Evolutionary conservation across 2,113 vertebrate species (phyloP).

Genomic region (Diphyllodes magnificus): DNA sequence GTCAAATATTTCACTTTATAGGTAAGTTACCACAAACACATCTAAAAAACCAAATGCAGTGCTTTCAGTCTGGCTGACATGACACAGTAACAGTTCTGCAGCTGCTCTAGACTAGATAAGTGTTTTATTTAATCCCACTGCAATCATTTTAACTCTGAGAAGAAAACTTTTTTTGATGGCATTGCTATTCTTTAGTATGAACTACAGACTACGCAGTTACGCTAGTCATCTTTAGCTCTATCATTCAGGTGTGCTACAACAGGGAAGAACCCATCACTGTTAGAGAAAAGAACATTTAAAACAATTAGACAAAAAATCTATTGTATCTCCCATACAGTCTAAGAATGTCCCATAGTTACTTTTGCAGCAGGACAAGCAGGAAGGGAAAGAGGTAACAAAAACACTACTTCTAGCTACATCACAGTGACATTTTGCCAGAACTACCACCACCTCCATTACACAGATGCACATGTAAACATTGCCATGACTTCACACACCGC

Average conservation of each 20-base stretch:
- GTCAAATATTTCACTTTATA: neutral
- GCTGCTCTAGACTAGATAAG: neutral
- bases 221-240: neutral
- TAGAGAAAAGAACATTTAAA: neutral
- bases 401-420: neutral
- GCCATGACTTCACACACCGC: neutral
- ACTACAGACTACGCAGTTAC: neutral
- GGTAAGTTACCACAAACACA: neutral
- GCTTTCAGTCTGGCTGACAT: neutral
- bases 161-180: neutral
- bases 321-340: neutral
- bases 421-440: neutral
- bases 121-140: neutral
- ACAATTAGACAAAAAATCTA: neutral
- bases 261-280: neutral
- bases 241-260: neutral
- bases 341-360: neutral
- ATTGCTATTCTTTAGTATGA: neutral
- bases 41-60: neutral
- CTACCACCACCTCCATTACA: neutral
- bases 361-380: neutral
- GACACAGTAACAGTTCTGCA: neutral
- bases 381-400: neutral
- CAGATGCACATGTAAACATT: neutral
- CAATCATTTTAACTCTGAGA: neutral